Conservation (phyloP, 2,888 invertebrate genomes). For the Ceratothoa steindachneri region DNA sequence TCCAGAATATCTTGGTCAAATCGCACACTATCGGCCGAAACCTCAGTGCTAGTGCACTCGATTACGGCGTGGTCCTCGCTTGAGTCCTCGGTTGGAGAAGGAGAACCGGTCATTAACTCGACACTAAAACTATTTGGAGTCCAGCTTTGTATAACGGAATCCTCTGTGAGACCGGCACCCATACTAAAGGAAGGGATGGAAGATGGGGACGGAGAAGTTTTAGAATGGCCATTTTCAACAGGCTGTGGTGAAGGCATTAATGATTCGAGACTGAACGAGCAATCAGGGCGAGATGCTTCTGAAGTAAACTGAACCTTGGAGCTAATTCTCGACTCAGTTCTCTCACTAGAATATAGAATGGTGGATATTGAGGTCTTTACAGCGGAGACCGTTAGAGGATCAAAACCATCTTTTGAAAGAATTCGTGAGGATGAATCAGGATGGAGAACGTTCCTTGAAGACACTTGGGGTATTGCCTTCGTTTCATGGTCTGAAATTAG, state of each 20-base stretch:
- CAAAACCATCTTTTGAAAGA: not conserved
- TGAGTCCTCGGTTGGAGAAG: constrained; percentile 49
- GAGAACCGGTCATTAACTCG: constrained; percentile 18
- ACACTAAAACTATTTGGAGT: constrained; percentile 5
- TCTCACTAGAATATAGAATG: not conserved
- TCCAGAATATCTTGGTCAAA: constrained; percentile 50
- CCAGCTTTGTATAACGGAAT: not conserved
- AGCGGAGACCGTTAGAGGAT: constrained; percentile 8
- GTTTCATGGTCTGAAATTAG: constrained; percentile 40
- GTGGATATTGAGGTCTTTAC: constrained; percentile 10
- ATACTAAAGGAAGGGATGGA: not conserved
- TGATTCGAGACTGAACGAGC: not conserved
- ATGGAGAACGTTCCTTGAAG: constrained; percentile 28
- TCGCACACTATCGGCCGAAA: constrained; percentile 43
- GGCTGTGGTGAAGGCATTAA: not conserved
- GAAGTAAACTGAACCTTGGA: not conserved
- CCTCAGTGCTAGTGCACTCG: constrained; percentile 47
- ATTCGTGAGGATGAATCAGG: constrained; percentile 22
- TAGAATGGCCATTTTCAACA: not conserved
- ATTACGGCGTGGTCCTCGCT: constrained; percentile 49
- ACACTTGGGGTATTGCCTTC: constrained; percentile 27
- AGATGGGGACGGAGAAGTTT: not conserved
- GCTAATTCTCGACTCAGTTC: not conserved
- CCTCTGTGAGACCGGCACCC: not conserved
- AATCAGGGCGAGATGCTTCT: not conserved